Base-by-base conservation (phyloP, 2,113 vertebrate species). In the Colius striatus region DNA sequence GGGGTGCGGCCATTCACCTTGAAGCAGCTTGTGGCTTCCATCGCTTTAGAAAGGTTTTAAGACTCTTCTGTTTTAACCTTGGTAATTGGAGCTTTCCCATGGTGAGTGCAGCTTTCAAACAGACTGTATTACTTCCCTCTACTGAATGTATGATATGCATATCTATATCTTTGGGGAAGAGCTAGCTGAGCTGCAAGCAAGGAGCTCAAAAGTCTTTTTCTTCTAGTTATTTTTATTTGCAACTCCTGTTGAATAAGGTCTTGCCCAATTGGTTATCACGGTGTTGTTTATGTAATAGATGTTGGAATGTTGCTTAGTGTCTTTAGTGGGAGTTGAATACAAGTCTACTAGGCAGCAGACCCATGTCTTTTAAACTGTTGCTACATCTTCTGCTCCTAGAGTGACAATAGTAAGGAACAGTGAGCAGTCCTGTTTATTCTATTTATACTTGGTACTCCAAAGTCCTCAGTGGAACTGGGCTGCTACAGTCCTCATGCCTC, bases 51-150 rank as follows among this genome's bases (percentile, higher is more conserved):
- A 90, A 83, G 88, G 89, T 74, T 88, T 51, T 90, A 95, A 92
- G 92, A 89, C 90, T 92, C 93, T 96, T 73, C 93, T 90, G 86
- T 89, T 92, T 96, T 92, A 90, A 95, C 92, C 90, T 92, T 89
- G 66, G 87, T 53, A 65, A n/a, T 81, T 77, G 68, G 1, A 75
- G 45, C 36, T 92, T 96, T 96, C 85, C 80, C 90, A 76, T 72
- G 88, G 83, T 63, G 86, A 87, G 53, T 36, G 16, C 57, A 68
- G 30, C 41, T 88, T 79, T 75, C 57, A 68, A 47, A 75, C 19
- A 77, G 27, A 20, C 53, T 87, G 0, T 53, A 13, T 84, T 76
- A 57, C 75, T 43, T 18, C 71, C 38, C 43, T 90, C 0, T 36
- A 27, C 7, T 80, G 34, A 26, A 75, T 53, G 18, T 67, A 34